A percentile compares a stretch with the other conserved stretches of the same genome.
Conservation (phyloP, 2,888 invertebrate species). For the Silvanus unidentatus region DNA sequence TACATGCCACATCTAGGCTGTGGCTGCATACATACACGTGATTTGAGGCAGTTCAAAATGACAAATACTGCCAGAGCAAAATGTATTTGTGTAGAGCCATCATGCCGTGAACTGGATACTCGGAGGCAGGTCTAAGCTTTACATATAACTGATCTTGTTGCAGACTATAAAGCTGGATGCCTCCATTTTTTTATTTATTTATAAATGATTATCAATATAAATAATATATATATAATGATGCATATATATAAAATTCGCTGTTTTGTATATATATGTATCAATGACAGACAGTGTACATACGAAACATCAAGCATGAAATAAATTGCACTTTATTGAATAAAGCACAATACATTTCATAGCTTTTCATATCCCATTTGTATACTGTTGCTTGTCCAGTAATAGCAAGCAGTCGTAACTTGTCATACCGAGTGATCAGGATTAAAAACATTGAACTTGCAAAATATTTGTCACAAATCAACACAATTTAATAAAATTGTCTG, state of each 20-base stretch:
- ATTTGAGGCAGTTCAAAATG: constrained; percentile 38
- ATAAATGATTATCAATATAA: constrained; percentile 20
- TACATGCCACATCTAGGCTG: constrained; percentile 40
- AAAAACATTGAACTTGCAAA: constrained; percentile 47
- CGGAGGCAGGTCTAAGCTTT: constrained; percentile 41
- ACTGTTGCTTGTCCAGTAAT: constrained; percentile 24
- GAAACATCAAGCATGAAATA: constrained; percentile 8
- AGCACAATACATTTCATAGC: background rate
- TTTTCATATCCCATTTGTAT: constrained; percentile 19
- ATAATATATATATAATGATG: constrained; percentile 15
- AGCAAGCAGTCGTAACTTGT: constrained; percentile 45
- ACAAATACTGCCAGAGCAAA: constrained; percentile 42
- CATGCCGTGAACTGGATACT: constrained; percentile 44
- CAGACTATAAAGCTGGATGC: constrained; percentile 39
- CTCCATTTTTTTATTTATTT: constrained; percentile 25
- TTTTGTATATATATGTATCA: constrained; percentile 12
- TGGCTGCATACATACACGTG: constrained; percentile 44
- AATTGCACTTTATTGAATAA: too few relatives aligned
- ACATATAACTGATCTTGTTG: constrained; percentile 38
- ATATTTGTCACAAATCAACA: constrained; percentile 45
- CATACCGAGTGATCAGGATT: constrained; percentile 43
- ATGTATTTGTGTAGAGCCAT: constrained; percentile 46
- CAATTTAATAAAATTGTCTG: constrained; percentile 43
- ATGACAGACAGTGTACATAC: constrained; percentile 14
- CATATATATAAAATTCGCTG: background rate